phyloP scores from a whole-genome alignment of 2,113 vertebrate genomes.

The Nematolebias whitei region DNA sequence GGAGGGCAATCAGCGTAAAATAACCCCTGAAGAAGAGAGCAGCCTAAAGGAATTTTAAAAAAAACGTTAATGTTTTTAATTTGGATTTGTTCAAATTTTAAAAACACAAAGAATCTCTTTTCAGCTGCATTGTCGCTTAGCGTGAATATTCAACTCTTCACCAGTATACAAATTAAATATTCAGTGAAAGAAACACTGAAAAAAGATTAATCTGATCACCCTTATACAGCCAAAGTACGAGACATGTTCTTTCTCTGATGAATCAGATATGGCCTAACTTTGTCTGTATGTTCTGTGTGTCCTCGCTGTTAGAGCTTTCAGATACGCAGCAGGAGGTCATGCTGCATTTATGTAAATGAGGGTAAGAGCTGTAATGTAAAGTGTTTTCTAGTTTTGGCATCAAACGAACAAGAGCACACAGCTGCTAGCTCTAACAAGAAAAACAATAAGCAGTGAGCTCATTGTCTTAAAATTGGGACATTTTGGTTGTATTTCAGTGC shows the following conservation, averaged over 20 bases:
- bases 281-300: background rate
- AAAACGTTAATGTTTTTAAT: too few relatives aligned
- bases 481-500: constrained; percentile 1
- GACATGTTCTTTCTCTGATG: constrained; percentile 11
- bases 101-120: constrained; percentile 9
- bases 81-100: constrained; percentile 23
- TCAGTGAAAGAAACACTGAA: constrained; percentile 13
- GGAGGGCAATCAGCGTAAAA: too few relatives aligned
- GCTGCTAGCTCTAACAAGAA: constrained; percentile 2
- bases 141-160: constrained; percentile 17
- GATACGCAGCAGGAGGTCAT: constrained; percentile 25
- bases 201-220: constrained; percentile 2
- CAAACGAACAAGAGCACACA: constrained; percentile 11
- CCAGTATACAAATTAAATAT: constrained; percentile 26
- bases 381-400: constrained; percentile 2
- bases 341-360: constrained; percentile 11
- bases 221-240: background rate
- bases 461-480: background rate
- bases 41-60: too few relatives aligned
- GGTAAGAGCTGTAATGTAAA: constrained; percentile 12
- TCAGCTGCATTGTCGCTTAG: constrained; percentile 31
- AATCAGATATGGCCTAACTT: background rate
- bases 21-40: too few relatives aligned
- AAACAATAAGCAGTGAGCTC: background rate
- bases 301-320: background rate